Conservation (phyloP, 2,113 vertebrate species). For the Pterophyllum scalare region DNA sequence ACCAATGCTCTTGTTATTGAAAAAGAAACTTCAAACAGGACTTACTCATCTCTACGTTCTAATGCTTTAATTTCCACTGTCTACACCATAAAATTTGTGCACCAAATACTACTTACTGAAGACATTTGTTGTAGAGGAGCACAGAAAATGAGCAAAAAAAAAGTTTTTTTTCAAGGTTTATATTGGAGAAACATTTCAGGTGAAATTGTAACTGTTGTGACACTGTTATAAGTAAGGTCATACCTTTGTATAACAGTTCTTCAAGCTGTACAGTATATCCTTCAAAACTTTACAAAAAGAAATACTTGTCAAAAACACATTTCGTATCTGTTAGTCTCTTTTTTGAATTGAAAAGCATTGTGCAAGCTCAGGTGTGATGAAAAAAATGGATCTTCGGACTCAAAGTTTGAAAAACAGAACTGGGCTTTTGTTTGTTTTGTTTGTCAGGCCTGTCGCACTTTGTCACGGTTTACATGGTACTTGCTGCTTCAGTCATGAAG, state of each 20-base stretch:
- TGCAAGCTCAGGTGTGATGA: conserved; percentile 19
- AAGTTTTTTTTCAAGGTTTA: conserved; percentile 13
- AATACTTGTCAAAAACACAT: neutral
- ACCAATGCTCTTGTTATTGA: conserved; percentile 32
- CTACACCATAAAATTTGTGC: conserved; percentile 47
- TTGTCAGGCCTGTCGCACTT: neutral
- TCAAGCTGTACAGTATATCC: neutral
- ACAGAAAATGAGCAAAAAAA: conserved; percentile 8
- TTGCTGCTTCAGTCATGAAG: conserved; percentile 19
- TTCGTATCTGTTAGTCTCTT: neutral
- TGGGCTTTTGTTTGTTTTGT: conserved; percentile 22
- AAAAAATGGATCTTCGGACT: neutral
- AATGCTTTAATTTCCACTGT: conserved; percentile 59
- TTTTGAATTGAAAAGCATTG: conserved; percentile 4
- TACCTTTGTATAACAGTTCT: neutral
- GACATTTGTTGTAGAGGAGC: neutral
- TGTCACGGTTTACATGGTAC: conserved; percentile 29
- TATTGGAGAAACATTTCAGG: neutral
- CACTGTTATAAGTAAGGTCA: neutral
- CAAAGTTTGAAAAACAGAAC: conserved; percentile 1
- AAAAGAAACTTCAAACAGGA: conserved; percentile 56
- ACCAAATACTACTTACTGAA: conserved; percentile 44
- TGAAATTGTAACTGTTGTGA: conserved; percentile 28
- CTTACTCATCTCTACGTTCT: conserved; percentile 24
- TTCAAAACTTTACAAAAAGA: conserved; percentile 28